These are phyloP conservation scores for Lagocephalus sceleratus DNA, from an alignment of 2,797 vertebrate species.

Conservation along the genomic window DNA sequence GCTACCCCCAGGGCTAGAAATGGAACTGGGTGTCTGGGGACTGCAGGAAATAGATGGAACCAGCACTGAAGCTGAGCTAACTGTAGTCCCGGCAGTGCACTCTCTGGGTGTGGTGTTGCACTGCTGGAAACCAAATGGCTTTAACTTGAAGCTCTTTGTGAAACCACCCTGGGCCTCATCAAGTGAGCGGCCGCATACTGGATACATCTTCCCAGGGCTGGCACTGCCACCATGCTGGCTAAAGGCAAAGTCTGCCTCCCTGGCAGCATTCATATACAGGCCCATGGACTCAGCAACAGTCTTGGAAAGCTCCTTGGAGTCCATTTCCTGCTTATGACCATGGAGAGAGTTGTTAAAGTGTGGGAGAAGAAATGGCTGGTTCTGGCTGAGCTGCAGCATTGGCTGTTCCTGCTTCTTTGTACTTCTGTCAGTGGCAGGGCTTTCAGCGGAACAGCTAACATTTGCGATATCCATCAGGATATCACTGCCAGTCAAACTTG, in stretches of 20 bases:
- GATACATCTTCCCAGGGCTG: slow-evolving; percentile 87
- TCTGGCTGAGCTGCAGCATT: slow-evolving; percentile 82
- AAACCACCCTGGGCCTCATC: slow-evolving; percentile 75
- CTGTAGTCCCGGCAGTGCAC: slow-evolving; percentile 75
- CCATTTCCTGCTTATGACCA: slow-evolving; percentile 86
- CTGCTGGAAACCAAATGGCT: slow-evolving; percentile 78
- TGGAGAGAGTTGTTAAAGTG: slow-evolving; percentile 78
- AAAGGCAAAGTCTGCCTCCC: slow-evolving; percentile 89
- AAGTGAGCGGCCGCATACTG: slow-evolving; percentile 80
- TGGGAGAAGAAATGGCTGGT: slow-evolving; percentile 79
- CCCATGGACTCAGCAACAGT: slow-evolving; percentile 98
- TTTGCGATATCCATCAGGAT: slow-evolving; percentile 91
- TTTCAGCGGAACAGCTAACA: slow-evolving; percentile 79
- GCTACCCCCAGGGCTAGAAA: slow-evolving; percentile 87
- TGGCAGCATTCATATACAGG: slow-evolving; percentile 95
- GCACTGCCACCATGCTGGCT: slow-evolving; percentile 80
- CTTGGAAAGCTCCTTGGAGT: slow-evolving; percentile 96
- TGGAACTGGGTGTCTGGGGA: slow-evolving; percentile 84
- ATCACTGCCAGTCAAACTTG: slow-evolving; percentile 78
- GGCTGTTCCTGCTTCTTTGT: slow-evolving; percentile 85
- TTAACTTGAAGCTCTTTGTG: slow-evolving; percentile 72
- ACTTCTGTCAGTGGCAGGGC: slow-evolving; percentile 60
- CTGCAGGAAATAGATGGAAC: slow-evolving; percentile 83
- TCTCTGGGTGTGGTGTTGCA: slow-evolving; percentile 78
- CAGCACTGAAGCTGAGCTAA: slow-evolving; percentile 79